A percentile compares a stretch with the other conserved stretches of the same genome.
These are phyloP conservation scores for Anoplophora glabripennis DNA, from an alignment of 1,140 invertebrate species.

Conservation along the genomic window DNA sequence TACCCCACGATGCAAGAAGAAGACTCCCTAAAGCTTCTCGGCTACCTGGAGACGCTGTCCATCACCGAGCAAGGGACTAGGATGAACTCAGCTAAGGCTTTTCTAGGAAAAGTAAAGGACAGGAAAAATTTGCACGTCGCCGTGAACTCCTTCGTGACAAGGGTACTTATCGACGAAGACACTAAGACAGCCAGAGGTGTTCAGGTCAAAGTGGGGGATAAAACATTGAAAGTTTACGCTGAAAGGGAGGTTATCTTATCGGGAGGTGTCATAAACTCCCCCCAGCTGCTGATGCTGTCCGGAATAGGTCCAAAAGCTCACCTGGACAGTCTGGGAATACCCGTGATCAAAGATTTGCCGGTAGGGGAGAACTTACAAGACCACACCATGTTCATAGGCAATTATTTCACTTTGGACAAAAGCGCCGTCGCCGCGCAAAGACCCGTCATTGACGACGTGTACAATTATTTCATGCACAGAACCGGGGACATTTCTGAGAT, in stretches of 20 bases:
- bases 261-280: slow-evolving; percentile 58
- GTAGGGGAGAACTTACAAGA: slow-evolving; percentile 55
- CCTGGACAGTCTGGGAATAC: slow-evolving; percentile 50
- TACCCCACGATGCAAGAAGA: slow-evolving; percentile 55
- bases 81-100: slow-evolving; percentile 74
- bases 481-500: slow-evolving; percentile 28
- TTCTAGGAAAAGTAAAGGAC: slow-evolving; percentile 58
- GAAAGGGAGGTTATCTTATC: slow-evolving; percentile 64
- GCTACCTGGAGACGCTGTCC: slow-evolving; percentile 52
- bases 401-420: slow-evolving; percentile 17
- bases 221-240: slow-evolving; percentile 48
- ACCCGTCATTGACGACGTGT: slow-evolving; percentile 18
- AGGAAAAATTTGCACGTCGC: slow-evolving; percentile 57
- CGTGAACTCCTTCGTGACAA: slow-evolving; percentile 52
- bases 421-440: slow-evolving; percentile 1
- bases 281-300: slow-evolving; percentile 68
- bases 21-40: slow-evolving; percentile 49
- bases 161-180: slow-evolving; percentile 43
- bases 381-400: slow-evolving; percentile 44
- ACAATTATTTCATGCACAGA: slow-evolving; percentile 29
- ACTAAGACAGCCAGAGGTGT: slow-evolving; percentile 30
- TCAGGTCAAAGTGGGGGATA: slow-evolving; percentile 36
- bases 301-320: slow-evolving; percentile 69
- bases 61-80: slow-evolving; percentile 58
- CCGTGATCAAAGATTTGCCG: slow-evolving; percentile 40